Percentiles rank a stretch among this genome's conserved stretches.
Conservation (phyloP, 2,888 invertebrate genomes). For the Clitarchus hookeri region DNA sequence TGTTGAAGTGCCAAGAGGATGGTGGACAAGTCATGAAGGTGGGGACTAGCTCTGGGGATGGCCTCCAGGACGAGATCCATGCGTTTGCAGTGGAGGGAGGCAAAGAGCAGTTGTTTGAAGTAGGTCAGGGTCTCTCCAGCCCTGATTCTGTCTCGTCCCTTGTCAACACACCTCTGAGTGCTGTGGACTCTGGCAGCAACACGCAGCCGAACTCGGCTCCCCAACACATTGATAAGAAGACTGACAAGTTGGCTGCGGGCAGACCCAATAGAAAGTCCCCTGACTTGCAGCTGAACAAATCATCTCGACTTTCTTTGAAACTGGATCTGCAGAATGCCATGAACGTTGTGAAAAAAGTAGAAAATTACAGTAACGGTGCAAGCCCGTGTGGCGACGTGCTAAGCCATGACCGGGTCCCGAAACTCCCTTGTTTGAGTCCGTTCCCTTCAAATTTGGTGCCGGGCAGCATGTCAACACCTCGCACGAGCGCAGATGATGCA, state of each 20-base stretch:
- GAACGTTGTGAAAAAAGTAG: no score
- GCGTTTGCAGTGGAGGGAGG: constrained; percentile 50
- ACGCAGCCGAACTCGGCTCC: no score
- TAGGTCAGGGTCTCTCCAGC: constrained; percentile 26
- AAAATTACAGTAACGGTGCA: no score
- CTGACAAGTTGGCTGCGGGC: not conserved
- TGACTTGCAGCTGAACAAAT: not conserved
- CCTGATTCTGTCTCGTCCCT: constrained; percentile 30
- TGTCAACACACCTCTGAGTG: not conserved
- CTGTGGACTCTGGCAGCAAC: no score
- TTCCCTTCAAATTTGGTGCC: no score
- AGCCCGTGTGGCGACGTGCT: not conserved
- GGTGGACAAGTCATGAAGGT: not conserved
- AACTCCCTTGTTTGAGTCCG: no score
- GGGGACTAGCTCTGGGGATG: not conserved
- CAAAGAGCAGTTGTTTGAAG: constrained; percentile 53
- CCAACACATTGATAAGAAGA: no score
- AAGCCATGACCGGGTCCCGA: no score
- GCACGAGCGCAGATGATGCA: no score
- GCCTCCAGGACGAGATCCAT: constrained; percentile 32
- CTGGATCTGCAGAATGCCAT: not conserved
- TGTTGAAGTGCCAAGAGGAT: no score
- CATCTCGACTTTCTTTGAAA: not conserved
- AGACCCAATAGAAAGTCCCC: not conserved
- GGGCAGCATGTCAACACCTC: not conserved